These are phyloP conservation scores for Herpetotheres cachinnans DNA, from an alignment of 2,113 vertebrate species.

Conservation along the genomic window DNA sequence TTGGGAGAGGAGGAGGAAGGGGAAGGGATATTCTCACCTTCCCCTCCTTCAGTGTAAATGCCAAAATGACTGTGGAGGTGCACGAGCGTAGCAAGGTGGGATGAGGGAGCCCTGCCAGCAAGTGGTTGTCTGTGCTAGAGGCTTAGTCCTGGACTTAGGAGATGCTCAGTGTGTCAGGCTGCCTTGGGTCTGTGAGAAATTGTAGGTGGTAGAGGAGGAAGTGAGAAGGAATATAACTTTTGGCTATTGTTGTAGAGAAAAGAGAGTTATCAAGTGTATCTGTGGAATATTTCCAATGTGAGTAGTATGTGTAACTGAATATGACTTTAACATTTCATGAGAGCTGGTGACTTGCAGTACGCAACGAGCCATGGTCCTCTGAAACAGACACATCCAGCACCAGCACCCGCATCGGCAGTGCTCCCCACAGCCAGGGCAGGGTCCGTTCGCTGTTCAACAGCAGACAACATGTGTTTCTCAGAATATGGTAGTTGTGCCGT, in stretches of 20 bases:
- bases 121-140: neutral
- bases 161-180: neutral
- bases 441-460: neutral
- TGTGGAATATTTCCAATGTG: neutral
- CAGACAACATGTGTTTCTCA: neutral
- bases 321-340: neutral
- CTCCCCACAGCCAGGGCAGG: neutral
- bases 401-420: neutral
- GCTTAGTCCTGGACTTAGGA: neutral
- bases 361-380: neutral
- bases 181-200: neutral
- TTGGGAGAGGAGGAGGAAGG: neutral
- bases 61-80: neutral
- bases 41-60: neutral
- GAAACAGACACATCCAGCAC: neutral
- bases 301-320: neutral
- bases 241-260: neutral
- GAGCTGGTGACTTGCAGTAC: neutral
- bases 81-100: neutral
- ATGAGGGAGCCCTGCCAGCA: neutral
- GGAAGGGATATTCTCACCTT: neutral
- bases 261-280: neutral
- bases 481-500: neutral
- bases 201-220: neutral
- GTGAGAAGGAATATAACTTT: neutral